phyloP scores from a whole-genome alignment of 1,140 invertebrate species.

The Adoxophyes honmai region DNA sequence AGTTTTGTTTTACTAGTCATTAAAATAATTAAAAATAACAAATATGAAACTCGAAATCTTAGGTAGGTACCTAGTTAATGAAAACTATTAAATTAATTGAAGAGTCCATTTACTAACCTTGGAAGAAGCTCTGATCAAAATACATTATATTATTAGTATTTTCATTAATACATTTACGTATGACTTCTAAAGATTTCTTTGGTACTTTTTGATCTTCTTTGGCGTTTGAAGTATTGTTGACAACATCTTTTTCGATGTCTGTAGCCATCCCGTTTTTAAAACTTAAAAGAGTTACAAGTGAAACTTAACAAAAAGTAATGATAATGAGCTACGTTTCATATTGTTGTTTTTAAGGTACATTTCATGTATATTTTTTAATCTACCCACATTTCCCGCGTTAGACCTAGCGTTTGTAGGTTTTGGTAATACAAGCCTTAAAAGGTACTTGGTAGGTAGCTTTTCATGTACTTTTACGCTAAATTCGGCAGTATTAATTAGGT shows the following conservation, averaged over 20 bases:
- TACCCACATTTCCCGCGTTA: not conserved
- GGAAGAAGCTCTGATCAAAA: no score
- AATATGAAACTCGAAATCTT: no score
- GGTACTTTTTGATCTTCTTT: slow-evolving; percentile 25
- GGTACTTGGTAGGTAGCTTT: no score
- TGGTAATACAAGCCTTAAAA: no score
- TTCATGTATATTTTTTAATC: not conserved
- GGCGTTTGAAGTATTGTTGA: slow-evolving; percentile 28
- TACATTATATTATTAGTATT: slow-evolving; percentile 30
- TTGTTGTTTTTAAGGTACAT: not conserved
- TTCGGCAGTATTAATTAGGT: no score
- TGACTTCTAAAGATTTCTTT: slow-evolving; percentile 52
- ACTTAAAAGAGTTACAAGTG: not conserved
- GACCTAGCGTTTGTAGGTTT: no score
- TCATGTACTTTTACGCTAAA: no score
- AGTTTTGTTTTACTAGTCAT: no score
- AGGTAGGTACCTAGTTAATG: no score
- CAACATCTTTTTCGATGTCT: slow-evolving; percentile 31
- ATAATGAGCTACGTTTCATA: not conserved
- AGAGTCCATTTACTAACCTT: slow-evolving; percentile 14
- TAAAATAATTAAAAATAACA: no score
- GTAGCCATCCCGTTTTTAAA: slow-evolving; percentile 23
- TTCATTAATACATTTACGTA: slow-evolving; percentile 46
- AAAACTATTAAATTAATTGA: no score
- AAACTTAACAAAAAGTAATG: not conserved